Evolutionary conservation across 2,797 vertebrate genomes (phyloP).

Genomic region (Falco biarmicus): DNA sequence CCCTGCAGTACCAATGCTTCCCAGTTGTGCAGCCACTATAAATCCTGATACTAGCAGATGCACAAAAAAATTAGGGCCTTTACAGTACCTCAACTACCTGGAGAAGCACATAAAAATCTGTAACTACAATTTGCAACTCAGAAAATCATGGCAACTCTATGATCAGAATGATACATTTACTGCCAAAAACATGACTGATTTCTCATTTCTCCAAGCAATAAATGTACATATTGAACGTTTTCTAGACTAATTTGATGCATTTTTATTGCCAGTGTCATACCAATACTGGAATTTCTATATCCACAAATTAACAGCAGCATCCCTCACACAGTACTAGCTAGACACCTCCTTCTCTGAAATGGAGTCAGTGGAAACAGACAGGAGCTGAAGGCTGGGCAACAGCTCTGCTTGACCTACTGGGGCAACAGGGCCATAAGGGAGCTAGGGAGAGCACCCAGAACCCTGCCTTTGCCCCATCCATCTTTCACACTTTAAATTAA

Average conservation of each 20-base stretch:
- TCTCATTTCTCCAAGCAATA: neutral
- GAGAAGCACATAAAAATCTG: neutral
- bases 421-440: neutral
- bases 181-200: neutral
- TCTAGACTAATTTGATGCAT: neutral
- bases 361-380: neutral
- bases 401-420: neutral
- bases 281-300: neutral
- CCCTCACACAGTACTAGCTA: neutral
- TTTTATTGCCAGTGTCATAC: neutral
- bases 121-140: neutral
- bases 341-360: neutral
- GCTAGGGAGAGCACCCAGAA: neutral
- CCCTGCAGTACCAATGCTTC: neutral
- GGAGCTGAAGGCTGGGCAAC: neutral
- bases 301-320: neutral
- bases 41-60: neutral
- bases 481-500: neutral
- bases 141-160: neutral
- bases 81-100: neutral
- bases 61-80: neutral
- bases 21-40: neutral
- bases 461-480: neutral
- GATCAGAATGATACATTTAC: neutral
- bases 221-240: neutral